These are phyloP conservation scores for Gastracanthus pulcherrimus DNA, from an alignment of 2,888 invertebrate genomes.

Conservation along the genomic window DNA sequence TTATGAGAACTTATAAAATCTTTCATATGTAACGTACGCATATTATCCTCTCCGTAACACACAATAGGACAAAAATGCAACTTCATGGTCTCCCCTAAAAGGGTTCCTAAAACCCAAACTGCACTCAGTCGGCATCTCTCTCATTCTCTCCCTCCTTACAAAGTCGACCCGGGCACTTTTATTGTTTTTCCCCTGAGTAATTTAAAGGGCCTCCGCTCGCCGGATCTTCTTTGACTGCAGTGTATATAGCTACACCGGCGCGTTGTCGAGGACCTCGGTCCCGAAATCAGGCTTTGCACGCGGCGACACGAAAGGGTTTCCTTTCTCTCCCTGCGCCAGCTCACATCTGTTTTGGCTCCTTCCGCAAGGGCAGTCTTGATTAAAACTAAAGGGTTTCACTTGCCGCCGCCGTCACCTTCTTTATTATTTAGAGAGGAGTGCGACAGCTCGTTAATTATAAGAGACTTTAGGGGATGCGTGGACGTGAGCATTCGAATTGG, in stretches of 20 bases:
- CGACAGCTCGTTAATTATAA: slow-evolving; percentile 48
- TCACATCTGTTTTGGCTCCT: slow-evolving; percentile 51
- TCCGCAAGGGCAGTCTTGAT: slow-evolving; percentile 29
- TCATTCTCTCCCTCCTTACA: slow-evolving; percentile 66
- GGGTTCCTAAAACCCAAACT: too few species aligned
- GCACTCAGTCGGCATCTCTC: too few species aligned
- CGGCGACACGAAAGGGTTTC: slow-evolving; percentile 30
- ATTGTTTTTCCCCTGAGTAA: slow-evolving; percentile 65
- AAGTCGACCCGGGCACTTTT: too few species aligned
- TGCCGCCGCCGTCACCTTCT: slow-evolving; percentile 25
- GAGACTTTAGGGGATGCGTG: too few species aligned
- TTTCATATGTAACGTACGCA: too few species aligned
- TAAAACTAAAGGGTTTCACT: slow-evolving; percentile 49
- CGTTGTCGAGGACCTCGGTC: background rate
- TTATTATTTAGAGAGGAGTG: slow-evolving; percentile 42
- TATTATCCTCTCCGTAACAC: too few species aligned
- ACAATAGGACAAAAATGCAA: too few species aligned
- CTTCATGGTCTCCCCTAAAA: too few species aligned
- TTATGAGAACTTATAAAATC: too few species aligned
- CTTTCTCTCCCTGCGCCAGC: background rate
- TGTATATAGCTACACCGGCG: background rate
- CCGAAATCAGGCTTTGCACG: slow-evolving; percentile 34
- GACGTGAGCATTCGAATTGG: too few species aligned
- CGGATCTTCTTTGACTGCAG: slow-evolving; percentile 15
- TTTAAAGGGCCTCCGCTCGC: slow-evolving; percentile 59